Percentiles rank a stretch among this genome's conserved stretches.
phyloP scores from a whole-genome alignment of 1,140 invertebrate species.

The Parasteatoda tepidariorum region DNA sequence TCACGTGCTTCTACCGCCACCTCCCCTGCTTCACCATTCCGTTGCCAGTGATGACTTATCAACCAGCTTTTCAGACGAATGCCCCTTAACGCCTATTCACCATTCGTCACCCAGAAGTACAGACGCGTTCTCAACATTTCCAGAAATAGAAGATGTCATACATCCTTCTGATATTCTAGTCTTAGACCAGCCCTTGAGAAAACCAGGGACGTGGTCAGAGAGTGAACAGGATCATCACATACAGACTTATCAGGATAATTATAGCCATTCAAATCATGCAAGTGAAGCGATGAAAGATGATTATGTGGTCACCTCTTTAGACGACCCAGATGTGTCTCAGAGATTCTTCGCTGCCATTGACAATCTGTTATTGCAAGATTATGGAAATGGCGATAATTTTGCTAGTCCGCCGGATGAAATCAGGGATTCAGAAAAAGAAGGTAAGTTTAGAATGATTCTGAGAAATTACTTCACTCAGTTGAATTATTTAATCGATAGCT shows the following conservation, averaged over 20 bases:
- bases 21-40: conserved; percentile 21
- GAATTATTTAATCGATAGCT: not conserved
- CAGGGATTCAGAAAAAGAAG: conserved; percentile 22
- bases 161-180: conserved; percentile 60
- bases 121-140: conserved; percentile 25
- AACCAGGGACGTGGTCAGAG: conserved; percentile 18
- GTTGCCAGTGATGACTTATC: not conserved
- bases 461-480: not conserved
- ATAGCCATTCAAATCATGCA: not conserved
- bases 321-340: conserved; percentile 55
- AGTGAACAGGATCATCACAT: not conserved
- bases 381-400: conserved; percentile 14
- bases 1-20: conserved; percentile 32
- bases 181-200: conserved; percentile 50
- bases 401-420: not conserved
- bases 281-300: conserved; percentile 56
- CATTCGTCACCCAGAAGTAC: not conserved
- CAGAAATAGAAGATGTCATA: conserved; percentile 45
- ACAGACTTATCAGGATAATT: not conserved
- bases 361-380: conserved; percentile 54
- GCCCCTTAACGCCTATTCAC: conserved; percentile 27
- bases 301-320: conserved; percentile 55
- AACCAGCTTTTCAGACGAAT: conserved; percentile 33
- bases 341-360: conserved; percentile 58
- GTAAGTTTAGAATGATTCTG: too few relatives aligned